Percentiles rank a stretch among this genome's conserved stretches.
Evolutionary conservation across 1,140 invertebrate genomes (phyloP).

Genomic region (Pentalonia nigronervosa): DNA sequence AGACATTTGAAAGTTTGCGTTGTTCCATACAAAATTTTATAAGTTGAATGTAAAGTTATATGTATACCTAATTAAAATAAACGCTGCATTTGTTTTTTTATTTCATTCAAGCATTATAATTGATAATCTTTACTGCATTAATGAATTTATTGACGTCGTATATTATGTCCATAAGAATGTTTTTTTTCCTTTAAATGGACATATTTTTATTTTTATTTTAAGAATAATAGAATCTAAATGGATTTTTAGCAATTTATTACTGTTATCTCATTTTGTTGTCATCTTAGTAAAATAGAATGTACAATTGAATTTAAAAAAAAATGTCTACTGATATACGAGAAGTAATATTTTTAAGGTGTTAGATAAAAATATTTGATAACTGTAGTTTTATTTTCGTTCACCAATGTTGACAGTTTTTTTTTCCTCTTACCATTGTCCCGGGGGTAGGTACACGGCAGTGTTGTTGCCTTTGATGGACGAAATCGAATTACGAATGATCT

Average conservation of each 20-base stretch:
- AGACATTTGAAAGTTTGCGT: not conserved
- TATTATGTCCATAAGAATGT: not conserved
- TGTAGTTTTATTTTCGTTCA: not conserved
- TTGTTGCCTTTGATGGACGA: conserved; percentile 20
- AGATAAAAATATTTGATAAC: not conserved
- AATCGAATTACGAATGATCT: conserved; percentile 43
- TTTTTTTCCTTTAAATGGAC: not conserved
- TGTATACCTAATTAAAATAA: not conserved
- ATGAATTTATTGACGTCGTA: not conserved
- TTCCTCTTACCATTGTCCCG: not conserved
- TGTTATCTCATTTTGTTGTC: not conserved
- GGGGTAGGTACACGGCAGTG: not conserved
- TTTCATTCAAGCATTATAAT: not conserved
- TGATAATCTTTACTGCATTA: not conserved
- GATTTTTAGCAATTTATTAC: not conserved
- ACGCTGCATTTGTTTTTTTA: not conserved
- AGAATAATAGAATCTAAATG: not conserved
- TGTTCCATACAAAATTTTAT: not conserved
- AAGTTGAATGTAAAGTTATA: not conserved
- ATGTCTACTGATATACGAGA: not conserved
- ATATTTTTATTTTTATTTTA: not conserved
- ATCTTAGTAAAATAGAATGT: not conserved
- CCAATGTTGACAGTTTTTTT: too few species aligned
- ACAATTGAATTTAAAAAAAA: not conserved
- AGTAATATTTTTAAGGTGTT: not conserved